Evolutionary conservation across 1,140 invertebrate species (phyloP).

Genomic region (Probaryconus sp.): DNA sequence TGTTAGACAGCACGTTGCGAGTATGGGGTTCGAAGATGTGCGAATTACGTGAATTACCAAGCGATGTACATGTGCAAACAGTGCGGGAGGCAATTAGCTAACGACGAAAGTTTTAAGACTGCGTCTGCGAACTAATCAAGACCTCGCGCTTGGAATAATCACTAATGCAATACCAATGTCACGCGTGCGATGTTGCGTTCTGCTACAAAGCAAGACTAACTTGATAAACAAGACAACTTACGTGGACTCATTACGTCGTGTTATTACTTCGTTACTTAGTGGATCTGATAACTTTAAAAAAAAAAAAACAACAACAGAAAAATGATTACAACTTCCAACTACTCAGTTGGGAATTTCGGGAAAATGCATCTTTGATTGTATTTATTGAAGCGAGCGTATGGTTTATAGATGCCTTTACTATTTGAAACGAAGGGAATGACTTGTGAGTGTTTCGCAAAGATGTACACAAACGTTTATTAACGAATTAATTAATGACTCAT

Average conservation of each 20-base stretch:
- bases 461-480: too few relatives aligned
- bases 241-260: conserved; percentile 47
- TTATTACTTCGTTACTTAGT: too few relatives aligned
- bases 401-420: too few relatives aligned
- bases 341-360: too few relatives aligned
- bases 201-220: conserved; percentile 25
- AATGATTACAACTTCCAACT: too few relatives aligned
- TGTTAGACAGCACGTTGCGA: conserved; percentile 15
- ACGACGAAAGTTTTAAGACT: conserved; percentile 73
- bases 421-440: too few relatives aligned
- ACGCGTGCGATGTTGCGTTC: conserved; percentile 34
- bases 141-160: conserved; percentile 69
- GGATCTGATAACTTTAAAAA: too few relatives aligned
- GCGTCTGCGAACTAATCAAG: conserved; percentile 70
- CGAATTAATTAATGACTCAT: too few relatives aligned
- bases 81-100: conserved; percentile 71
- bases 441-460: too few relatives aligned
- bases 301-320: too few relatives aligned
- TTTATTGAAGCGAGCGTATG: too few relatives aligned
- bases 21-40: conserved; percentile 42
- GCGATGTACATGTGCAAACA: conserved; percentile 66
- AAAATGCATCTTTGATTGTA: too few relatives aligned
- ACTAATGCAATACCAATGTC: conserved; percentile 54
- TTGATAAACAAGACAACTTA: conserved; percentile 43
- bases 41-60: conserved; percentile 58